Conservation (phyloP, 2,888 invertebrate species). For the Andrena chrysosceles region DNA sequence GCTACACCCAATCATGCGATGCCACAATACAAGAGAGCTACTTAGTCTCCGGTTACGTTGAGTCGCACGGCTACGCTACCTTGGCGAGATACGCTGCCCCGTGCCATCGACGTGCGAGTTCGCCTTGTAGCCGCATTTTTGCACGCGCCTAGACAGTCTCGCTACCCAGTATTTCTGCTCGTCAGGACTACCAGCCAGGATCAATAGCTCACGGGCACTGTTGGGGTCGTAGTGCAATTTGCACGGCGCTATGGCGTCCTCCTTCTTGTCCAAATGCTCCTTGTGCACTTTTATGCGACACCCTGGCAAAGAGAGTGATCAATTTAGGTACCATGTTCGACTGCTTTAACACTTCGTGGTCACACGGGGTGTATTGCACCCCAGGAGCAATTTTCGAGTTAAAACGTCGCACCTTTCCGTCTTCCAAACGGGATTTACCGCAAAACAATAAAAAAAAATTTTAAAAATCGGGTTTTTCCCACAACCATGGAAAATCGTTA, state of each 20-base stretch:
- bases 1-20: slow-evolving; percentile 83
- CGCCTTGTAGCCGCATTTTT: slow-evolving; percentile 96
- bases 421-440: no score
- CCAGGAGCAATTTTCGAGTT: no score
- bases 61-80: slow-evolving; percentile 86
- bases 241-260: slow-evolving; percentile 96
- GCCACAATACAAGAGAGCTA: slow-evolving; percentile 81
- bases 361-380: no score
- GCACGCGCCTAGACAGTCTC: slow-evolving; percentile 95
- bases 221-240: slow-evolving; percentile 98
- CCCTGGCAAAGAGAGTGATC: slow-evolving; percentile 86
- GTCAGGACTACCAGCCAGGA: slow-evolving; percentile 93
- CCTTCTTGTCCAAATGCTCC: slow-evolving; percentile 95
- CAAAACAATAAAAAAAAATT: no score
- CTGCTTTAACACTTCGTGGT: no score
- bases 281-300: slow-evolving; percentile 99
- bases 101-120: slow-evolving; percentile 87
- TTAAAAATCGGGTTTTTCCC: no score
- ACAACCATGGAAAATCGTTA: no score
- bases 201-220: slow-evolving; percentile 96
- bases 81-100: slow-evolving; percentile 88
- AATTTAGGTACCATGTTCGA: neutral
- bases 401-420: no score
- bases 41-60: slow-evolving; percentile 81
- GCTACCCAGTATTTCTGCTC: slow-evolving; percentile 98